Evolutionary conservation across 2,113 vertebrate species (phyloP).

Genomic region (Hyperoodon ampullatus): DNA sequence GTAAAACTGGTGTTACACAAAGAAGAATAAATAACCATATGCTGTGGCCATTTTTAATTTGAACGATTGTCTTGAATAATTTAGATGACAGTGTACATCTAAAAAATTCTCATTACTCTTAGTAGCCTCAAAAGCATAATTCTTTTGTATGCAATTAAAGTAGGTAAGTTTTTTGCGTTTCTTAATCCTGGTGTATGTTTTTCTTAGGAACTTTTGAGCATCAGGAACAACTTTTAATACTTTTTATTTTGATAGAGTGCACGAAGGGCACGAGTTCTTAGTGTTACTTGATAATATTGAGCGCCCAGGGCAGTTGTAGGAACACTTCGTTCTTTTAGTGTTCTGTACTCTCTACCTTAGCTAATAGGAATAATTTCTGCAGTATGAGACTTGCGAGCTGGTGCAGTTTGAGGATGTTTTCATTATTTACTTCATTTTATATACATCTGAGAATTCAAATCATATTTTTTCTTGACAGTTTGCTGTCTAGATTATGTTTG

Average conservation of each 20-base stretch:
- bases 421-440: neutral
- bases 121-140: slow-evolving; percentile 3
- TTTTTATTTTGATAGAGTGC: neutral
- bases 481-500: neutral
- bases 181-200: neutral
- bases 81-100: neutral
- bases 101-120: neutral
- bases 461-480: neutral
- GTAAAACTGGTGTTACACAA: neutral
- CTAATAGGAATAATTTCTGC: neutral
- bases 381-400: neutral
- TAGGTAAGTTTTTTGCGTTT: neutral
- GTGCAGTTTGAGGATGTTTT: neutral
- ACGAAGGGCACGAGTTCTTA: neutral
- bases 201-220: neutral
- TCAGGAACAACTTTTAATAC: neutral
- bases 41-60: slow-evolving; percentile 8
- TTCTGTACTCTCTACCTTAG: neutral
- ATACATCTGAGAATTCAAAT: neutral
- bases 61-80: neutral
- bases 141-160: neutral
- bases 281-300: neutral
- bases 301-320: neutral
- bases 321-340: neutral
- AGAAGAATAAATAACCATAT: neutral